phyloP scores from a whole-genome alignment of 2,113 vertebrate species.

The Archocentrus centrarchus region DNA sequence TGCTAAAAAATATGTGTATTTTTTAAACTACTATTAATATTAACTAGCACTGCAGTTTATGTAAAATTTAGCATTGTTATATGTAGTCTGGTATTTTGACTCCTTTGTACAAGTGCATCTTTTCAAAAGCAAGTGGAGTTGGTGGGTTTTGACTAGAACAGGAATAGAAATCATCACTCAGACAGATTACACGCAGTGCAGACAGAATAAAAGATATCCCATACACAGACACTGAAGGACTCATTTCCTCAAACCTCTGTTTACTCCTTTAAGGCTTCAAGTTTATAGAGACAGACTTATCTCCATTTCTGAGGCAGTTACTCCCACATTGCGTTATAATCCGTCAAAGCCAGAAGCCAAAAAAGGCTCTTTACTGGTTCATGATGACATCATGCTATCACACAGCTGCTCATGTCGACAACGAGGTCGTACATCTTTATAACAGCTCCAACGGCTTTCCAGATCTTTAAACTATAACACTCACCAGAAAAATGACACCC shows the following conservation, averaged over 20 bases:
- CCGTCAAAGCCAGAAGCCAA: background rate
- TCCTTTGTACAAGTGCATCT: background rate
- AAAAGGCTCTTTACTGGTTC: background rate
- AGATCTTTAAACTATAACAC: constrained; percentile 34
- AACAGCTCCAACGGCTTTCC: background rate
- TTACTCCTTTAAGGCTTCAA: background rate
- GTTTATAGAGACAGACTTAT: constrained; percentile 15
- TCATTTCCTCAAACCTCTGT: background rate
- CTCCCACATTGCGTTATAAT: background rate
- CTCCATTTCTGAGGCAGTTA: constrained; percentile 1
- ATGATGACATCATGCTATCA: constrained; percentile 12
- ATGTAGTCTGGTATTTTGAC: background rate
- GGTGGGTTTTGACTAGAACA: background rate
- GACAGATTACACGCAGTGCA: background rate
- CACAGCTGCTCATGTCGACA: constrained; percentile 46
- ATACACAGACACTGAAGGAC: background rate
- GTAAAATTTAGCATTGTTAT: background rate
- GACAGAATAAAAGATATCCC: background rate
- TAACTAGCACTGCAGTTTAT: background rate
- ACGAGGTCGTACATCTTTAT: constrained; percentile 20
- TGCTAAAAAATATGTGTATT: background rate
- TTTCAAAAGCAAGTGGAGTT: background rate
- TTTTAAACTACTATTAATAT: background rate
- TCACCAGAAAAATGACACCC: constrained; percentile 44
- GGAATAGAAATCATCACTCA: background rate